phyloP scores from a whole-genome alignment of 2,113 vertebrate genomes.

The Poecile atricapillus region DNA sequence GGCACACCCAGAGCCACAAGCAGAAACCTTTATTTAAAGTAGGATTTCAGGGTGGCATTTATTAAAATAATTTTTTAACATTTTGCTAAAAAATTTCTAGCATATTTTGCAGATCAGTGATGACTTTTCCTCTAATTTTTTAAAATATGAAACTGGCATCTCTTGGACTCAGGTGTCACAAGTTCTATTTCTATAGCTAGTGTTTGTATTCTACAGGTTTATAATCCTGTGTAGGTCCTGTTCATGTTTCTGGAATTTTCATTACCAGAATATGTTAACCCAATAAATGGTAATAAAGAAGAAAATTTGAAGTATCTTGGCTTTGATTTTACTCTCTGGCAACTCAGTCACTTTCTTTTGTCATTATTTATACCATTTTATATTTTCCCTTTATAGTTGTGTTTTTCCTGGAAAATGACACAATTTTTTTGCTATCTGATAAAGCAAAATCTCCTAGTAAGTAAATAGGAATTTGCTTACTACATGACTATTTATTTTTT shows the following conservation, averaged over 20 bases:
- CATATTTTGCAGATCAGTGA: background rate
- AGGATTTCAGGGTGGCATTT: background rate
- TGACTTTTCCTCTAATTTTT: too few species aligned
- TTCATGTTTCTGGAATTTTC: background rate
- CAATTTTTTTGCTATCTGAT: background rate
- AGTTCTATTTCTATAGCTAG: background rate
- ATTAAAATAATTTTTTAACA: background rate
- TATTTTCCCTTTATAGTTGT: background rate
- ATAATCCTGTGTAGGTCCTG: background rate
- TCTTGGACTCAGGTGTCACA: background rate
- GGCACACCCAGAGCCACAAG: background rate
- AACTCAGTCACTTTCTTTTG: background rate
- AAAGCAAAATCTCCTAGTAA: background rate
- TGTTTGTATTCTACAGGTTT: background rate
- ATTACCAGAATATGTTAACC: background rate
- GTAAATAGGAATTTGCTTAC: background rate
- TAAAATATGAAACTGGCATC: accelerated
- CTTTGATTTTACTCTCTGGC: background rate
- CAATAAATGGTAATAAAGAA: background rate
- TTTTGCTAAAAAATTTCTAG: background rate
- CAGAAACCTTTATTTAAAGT: background rate
- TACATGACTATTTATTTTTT: background rate
- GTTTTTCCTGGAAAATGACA: background rate
- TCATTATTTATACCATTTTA: background rate
- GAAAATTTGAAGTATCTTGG: background rate